Conservation (phyloP, 2,888 invertebrate genomes). For the Drosophila borealis region DNA sequence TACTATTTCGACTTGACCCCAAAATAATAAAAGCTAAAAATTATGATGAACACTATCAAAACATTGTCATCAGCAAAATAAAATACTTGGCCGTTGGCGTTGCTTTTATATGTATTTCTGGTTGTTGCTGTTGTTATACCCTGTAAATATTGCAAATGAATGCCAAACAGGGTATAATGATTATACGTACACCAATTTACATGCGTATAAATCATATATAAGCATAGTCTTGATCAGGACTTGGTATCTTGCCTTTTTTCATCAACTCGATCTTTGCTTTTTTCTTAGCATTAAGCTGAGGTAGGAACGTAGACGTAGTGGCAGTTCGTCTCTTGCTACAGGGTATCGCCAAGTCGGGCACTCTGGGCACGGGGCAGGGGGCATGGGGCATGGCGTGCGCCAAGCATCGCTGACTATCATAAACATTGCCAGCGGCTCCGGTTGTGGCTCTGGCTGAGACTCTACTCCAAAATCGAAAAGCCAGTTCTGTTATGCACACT, state of each 20-base stretch:
- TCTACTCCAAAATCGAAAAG: slow-evolving; percentile 27
- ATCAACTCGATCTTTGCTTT: too few species aligned
- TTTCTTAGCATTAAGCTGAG: too few species aligned
- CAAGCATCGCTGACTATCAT: slow-evolving; percentile 70
- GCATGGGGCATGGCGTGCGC: slow-evolving; percentile 55
- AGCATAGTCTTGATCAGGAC: too few species aligned
- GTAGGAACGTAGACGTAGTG: too few species aligned
- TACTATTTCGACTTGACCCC: slow-evolving; percentile 41
- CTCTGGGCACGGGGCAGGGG: background rate
- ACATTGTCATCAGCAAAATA: slow-evolving; percentile 59
- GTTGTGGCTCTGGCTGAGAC: slow-evolving; percentile 23
- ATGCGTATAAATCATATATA: too few species aligned
- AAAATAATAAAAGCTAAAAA: slow-evolving; percentile 41
- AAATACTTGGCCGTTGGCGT: slow-evolving; percentile 46
- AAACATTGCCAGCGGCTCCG: slow-evolving; percentile 57
- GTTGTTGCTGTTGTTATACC: slow-evolving; percentile 6
- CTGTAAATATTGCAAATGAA: background rate
- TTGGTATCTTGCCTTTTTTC: too few species aligned
- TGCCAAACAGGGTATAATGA: background rate
- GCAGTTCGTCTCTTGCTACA: too few species aligned
- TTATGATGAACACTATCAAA: slow-evolving; percentile 57
- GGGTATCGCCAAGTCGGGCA: too few species aligned
- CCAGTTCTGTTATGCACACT: slow-evolving; percentile 75
- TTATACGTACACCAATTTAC: too few species aligned
- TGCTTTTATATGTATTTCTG: slow-evolving; percentile 64